Evolutionary conservation across 2,797 vertebrate species (phyloP).

Genomic region (Orestias chungarensis): DNA sequence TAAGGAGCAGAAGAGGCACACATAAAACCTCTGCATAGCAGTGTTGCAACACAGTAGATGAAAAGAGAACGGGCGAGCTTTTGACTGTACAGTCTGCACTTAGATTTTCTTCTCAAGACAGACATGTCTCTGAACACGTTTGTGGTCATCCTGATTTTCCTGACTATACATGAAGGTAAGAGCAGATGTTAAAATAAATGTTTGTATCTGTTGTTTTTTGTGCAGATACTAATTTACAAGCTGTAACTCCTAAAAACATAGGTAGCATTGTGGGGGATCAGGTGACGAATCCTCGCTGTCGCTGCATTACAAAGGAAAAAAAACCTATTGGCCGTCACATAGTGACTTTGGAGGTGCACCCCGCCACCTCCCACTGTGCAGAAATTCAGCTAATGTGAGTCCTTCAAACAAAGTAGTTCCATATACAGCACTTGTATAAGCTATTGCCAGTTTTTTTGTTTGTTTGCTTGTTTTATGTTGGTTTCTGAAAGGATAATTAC

Average conservation of each 20-base stretch:
- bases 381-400: constrained; percentile 51
- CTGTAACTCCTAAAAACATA: constrained; percentile 11
- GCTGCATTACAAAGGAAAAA: constrained; percentile 43
- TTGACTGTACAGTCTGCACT: background rate
- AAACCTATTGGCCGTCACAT: constrained; percentile 42
- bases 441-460: background rate
- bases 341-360: constrained; percentile 26
- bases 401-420: background rate
- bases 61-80: background rate
- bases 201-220: background rate
- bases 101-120: background rate
- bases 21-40: background rate
- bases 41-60: constrained; percentile 12
- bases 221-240: background rate
- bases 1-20: constrained; percentile 24
- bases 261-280: constrained; percentile 7
- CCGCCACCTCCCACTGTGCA: constrained; percentile 46
- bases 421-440: background rate
- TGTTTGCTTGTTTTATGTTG: no score
- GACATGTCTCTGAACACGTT: constrained; percentile 30
- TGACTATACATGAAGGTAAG: constrained; percentile 49
- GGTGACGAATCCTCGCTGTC: constrained; percentile 21
- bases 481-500: background rate
- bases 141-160: constrained; percentile 35
- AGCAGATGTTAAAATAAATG: background rate